Evolutionary conservation across 2,113 vertebrate genomes (phyloP).

Genomic region (Platanista minor): DNA sequence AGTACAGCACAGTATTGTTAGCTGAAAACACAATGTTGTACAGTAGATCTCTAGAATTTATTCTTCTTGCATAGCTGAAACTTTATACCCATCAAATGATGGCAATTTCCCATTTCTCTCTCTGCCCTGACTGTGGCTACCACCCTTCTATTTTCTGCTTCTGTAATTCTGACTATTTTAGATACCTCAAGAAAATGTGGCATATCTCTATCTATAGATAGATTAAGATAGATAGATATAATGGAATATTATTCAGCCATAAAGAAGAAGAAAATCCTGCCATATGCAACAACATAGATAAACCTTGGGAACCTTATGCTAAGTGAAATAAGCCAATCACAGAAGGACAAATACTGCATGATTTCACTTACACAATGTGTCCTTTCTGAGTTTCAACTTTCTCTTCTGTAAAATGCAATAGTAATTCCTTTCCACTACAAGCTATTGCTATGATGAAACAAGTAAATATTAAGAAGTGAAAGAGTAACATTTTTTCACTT

Average conservation of each 20-base stretch:
- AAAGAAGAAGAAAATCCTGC: neutral
- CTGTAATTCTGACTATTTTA: neutral
- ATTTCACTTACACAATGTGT: neutral
- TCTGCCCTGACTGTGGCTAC: neutral
- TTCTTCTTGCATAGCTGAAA: neutral
- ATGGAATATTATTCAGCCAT: neutral
- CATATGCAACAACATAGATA: neutral
- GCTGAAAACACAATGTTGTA: neutral
- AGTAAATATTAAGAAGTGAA: neutral
- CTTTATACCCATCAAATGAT: no score
- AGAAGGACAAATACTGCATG: neutral
- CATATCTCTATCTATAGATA: neutral
- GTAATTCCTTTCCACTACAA: neutral
- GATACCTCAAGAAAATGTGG: neutral
- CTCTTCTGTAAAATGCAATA: neutral
- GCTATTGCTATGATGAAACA: neutral
- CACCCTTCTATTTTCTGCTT: neutral
- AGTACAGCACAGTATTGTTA: no score
- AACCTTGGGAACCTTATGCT: neutral
- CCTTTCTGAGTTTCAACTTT: neutral
- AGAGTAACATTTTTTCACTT: neutral
- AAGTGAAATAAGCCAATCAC: neutral
- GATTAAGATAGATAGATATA: neutral
- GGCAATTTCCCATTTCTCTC: no score
- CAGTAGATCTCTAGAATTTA: neutral